Evolutionary conservation across 2,797 vertebrate species (phyloP).

Genomic region (Tiaroga cobitis): DNA sequence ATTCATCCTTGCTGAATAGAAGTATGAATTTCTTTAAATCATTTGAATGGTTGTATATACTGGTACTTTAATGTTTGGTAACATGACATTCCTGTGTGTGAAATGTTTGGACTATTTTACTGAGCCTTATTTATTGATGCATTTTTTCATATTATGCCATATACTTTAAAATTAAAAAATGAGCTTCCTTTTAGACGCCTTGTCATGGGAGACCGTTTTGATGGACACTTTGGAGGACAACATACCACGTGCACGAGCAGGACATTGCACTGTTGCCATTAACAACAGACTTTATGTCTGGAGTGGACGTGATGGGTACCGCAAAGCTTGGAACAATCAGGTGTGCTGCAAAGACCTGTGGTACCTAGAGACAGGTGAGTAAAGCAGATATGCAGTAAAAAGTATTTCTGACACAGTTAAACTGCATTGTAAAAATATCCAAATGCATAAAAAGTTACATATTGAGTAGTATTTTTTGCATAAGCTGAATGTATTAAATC

Average conservation of each 20-base stretch:
- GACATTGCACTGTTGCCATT: conserved; percentile 93
- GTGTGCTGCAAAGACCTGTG: conserved; percentile 96
- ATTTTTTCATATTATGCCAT: background rate
- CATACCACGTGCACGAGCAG: conserved; percentile 91
- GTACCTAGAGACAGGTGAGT: conserved; percentile 90
- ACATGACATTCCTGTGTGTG: background rate
- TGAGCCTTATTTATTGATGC: background rate
- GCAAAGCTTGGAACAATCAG: conserved; percentile 97
- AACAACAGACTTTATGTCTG: conserved; percentile 93
- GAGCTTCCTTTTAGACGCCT: conserved; percentile 83
- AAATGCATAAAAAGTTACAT: background rate
- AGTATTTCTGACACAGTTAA: background rate
- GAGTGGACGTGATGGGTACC: conserved; percentile 95
- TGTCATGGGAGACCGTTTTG: conserved; percentile 91
- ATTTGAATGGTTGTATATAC: background rate
- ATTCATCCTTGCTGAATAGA: background rate
- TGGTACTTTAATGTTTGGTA: background rate
- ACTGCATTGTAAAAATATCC: background rate
- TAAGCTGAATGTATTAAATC: background rate
- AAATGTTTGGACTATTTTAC: background rate
- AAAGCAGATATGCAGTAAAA: background rate
- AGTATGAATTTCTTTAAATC: too few relatives aligned
- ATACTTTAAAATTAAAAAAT: conserved; percentile 80
- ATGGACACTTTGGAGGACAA: conserved; percentile 96
- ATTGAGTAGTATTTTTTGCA: background rate